Conservation (phyloP, 2,113 vertebrate genomes). For the Lagopus muta region DNA sequence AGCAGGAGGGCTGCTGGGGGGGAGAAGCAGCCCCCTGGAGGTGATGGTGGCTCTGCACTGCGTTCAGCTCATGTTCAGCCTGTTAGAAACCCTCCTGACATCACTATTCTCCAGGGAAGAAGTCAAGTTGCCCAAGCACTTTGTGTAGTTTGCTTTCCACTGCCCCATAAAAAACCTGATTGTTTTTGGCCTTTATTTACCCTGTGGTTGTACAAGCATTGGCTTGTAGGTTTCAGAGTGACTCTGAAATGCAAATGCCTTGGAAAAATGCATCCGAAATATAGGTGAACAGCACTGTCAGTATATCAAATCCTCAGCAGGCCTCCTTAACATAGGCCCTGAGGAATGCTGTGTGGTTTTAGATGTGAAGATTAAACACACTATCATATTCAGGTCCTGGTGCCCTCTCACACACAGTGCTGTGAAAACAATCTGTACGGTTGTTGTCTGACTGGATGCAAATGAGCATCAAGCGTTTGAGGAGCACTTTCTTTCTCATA, state of each 20-base stretch:
- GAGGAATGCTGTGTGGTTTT: background rate
- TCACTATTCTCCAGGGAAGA: accelerated
- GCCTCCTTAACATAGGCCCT: background rate
- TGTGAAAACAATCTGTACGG: background rate
- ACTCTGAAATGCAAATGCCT: background rate
- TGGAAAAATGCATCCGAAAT: background rate
- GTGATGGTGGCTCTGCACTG: background rate
- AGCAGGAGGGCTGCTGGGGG: background rate
- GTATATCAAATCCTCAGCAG: background rate
- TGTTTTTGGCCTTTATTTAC: background rate
- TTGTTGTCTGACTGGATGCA: background rate
- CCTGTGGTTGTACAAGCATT: background rate
- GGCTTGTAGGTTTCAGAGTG: background rate
- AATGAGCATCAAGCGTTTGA: background rate
- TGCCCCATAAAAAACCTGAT: background rate
- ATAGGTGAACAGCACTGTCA: background rate
- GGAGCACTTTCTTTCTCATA: background rate
- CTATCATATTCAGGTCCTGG: background rate
- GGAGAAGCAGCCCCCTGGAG: background rate
- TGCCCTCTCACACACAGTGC: background rate
- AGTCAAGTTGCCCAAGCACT: background rate
- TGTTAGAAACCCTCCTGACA: background rate
- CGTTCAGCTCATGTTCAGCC: background rate
- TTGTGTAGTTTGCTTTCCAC: background rate
- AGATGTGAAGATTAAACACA: background rate